Base-by-base conservation (phyloP, 2,888 invertebrate species). In the Heliconius aoede region DNA sequence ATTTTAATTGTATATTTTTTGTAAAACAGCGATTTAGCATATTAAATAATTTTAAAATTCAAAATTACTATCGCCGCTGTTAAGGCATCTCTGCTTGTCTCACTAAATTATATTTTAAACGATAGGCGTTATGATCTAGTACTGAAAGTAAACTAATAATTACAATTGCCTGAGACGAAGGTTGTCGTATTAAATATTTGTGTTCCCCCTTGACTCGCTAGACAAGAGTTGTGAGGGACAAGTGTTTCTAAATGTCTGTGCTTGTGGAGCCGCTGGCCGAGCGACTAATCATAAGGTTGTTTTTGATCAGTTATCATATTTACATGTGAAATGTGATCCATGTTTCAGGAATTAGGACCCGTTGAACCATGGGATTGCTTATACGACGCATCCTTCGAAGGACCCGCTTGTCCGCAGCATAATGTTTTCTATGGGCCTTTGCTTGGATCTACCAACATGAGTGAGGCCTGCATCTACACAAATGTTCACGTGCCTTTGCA, bases 321-420 rank as follows among this genome's bases (percentile, higher is more conserved):
- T 5, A 36, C 32, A 64, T 5, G 26, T 60, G 13, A 24, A n/a
- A 64, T n/a, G 5, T 64, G 4, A 40, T 67, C 24, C 13, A 24
- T 46, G 62, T 88, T 46, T 4, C 86, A 95, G 95, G 94, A 95
- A 78, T 92, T 96, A 1, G 89, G 93, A 79, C 95, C 95, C 3
- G 83, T 91, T 4, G 89, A 91, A 2, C 88, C 92, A 0, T 96
- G 96, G 96, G 79, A 86, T 0, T 93, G 91, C 0, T 86, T 91
- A 0, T 90, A 92, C 77, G 92, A 95, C 79, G 96, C 96, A 1
- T 93, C 93, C 3, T 88, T 90, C 4, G 96, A 95, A 80, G 94
- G 95, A 0, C 94, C 95, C 0, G 90, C 95, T 15, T 97, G 97
- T 83, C 95, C 95, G 0, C 97, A 97, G 85, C 87, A 90, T 2